Conservation (phyloP, 1,140 invertebrate genomes). For the Sogatella furcifera region DNA sequence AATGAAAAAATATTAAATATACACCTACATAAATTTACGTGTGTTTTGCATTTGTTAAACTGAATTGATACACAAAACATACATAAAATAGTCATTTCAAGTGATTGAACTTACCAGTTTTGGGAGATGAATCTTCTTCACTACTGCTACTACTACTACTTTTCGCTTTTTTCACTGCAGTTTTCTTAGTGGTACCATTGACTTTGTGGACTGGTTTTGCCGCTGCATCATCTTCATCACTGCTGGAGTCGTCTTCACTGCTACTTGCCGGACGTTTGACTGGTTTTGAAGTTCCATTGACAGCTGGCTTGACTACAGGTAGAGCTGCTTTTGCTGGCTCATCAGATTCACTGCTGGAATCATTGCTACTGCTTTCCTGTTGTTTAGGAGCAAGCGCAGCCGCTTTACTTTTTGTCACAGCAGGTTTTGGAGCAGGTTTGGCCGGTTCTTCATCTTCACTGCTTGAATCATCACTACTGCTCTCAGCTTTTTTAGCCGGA, state of each 20-base stretch:
- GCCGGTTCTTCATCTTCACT: slow-evolving; percentile 27
- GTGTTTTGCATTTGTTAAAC: too few species aligned
- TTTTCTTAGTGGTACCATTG: neutral
- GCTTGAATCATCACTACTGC: slow-evolving; percentile 34
- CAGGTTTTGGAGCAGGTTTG: slow-evolving; percentile 3
- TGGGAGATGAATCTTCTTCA: too few species aligned
- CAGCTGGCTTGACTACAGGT: neutral
- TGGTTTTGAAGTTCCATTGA: neutral
- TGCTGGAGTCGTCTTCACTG: slow-evolving; percentile 24
- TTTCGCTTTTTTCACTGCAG: neutral
- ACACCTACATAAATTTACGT: too few species aligned
- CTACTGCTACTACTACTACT: too few species aligned
- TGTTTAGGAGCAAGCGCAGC: slow-evolving; percentile 1
- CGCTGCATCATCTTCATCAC: slow-evolving; percentile 26
- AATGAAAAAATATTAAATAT: too few species aligned
- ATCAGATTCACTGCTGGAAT: slow-evolving; percentile 30
- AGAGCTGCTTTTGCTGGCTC: slow-evolving; percentile 21
- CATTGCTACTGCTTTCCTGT: slow-evolving; percentile 9
- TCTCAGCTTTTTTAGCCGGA: slow-evolving; percentile 32
- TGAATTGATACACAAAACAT: too few species aligned
- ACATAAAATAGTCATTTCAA: too few species aligned
- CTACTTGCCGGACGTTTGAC: slow-evolving; percentile 5
- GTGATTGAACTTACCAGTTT: too few species aligned
- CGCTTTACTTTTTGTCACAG: slow-evolving; percentile 3
- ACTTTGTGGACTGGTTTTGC: slow-evolving; percentile 17